Percentiles rank a stretch among this genome's conserved stretches.
phyloP scores from a whole-genome alignment of 2,797 vertebrate genomes.

The Lacerta bilineata region DNA sequence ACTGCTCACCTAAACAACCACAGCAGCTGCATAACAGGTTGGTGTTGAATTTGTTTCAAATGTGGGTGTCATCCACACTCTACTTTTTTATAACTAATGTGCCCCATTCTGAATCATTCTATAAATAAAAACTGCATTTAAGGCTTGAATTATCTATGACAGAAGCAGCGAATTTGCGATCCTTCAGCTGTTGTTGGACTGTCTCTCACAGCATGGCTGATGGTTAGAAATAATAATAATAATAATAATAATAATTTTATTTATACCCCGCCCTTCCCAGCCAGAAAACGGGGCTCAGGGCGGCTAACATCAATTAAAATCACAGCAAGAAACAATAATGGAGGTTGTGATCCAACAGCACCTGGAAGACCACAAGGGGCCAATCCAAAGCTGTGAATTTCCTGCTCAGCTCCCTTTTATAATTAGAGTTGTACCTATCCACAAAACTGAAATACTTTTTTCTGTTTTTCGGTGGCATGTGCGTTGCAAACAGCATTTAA shows the following conservation, averaged over 20 bases:
- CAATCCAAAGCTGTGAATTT: neutral
- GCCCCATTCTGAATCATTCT: neutral
- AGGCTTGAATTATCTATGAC: neutral
- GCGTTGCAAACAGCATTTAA: neutral
- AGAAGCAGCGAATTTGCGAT: neutral
- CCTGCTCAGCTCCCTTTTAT: neutral
- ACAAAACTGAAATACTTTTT: neutral
- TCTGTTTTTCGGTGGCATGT: neutral
- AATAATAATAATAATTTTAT: too few relatives aligned
- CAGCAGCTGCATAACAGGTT: slow-evolving; percentile 11
- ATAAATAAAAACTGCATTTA: neutral
- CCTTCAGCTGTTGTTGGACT: neutral
- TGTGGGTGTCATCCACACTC: neutral
- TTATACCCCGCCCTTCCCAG: too few relatives aligned
- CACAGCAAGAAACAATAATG: too few relatives aligned
- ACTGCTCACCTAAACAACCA: neutral
- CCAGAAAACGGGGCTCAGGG: too few relatives aligned
- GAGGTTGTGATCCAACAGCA: too few relatives aligned
- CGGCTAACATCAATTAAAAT: too few relatives aligned
- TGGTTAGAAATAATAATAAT: too few relatives aligned
- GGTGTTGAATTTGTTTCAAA: neutral
- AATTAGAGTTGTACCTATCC: neutral
- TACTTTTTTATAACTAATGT: slow-evolving; percentile 3
- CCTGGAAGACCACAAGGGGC: too few relatives aligned
- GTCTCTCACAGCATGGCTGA: too few relatives aligned